Conservation (phyloP, 1,140 invertebrate genomes). For the Sinonovacula constricta region DNA sequence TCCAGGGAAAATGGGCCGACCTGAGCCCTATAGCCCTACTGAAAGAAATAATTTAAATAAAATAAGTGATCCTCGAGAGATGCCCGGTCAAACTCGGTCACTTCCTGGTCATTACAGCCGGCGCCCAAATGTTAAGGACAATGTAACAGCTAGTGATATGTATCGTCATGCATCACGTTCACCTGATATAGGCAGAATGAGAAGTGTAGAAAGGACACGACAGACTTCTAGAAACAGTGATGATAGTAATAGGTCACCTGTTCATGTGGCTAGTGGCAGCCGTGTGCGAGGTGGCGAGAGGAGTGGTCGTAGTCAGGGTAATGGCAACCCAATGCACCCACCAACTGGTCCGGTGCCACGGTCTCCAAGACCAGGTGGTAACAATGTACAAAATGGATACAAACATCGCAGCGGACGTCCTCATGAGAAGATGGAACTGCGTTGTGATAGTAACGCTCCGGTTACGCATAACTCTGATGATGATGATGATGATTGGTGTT, state of each 20-base stretch:
- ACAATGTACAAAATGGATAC: constrained; percentile 68
- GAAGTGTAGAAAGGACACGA: constrained; percentile 52
- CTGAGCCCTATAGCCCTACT: constrained; percentile 75
- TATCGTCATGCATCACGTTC: constrained; percentile 30
- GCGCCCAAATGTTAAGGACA: constrained; percentile 46
- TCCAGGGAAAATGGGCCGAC: constrained; percentile 69
- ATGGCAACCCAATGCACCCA: constrained; percentile 36
- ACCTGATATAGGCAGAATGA: constrained; percentile 52
- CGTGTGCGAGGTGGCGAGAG: constrained; percentile 14
- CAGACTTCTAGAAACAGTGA: constrained; percentile 31
- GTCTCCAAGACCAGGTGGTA: background rate
- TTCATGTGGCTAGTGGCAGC: constrained; percentile 26
- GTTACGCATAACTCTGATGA: constrained; percentile 72
- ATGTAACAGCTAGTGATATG: constrained; percentile 28
- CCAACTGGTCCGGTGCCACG: constrained; percentile 25
- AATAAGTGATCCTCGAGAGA: constrained; percentile 54
- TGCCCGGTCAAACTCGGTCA: constrained; percentile 42
- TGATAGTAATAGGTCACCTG: background rate
- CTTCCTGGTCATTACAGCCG: constrained; percentile 50
- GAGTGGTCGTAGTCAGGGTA: constrained; percentile 19
- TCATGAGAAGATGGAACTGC: constrained; percentile 71
- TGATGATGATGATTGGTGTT: constrained; percentile 73
- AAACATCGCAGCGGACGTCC: constrained; percentile 65
- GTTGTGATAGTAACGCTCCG: constrained; percentile 71
- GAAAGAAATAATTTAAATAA: constrained; percentile 75